A percentile compares a stretch with the other conserved stretches of the same genome.
These are phyloP conservation scores for Fragum sueziense DNA, from an alignment of 2,888 invertebrate species.

Conservation along the genomic window DNA sequence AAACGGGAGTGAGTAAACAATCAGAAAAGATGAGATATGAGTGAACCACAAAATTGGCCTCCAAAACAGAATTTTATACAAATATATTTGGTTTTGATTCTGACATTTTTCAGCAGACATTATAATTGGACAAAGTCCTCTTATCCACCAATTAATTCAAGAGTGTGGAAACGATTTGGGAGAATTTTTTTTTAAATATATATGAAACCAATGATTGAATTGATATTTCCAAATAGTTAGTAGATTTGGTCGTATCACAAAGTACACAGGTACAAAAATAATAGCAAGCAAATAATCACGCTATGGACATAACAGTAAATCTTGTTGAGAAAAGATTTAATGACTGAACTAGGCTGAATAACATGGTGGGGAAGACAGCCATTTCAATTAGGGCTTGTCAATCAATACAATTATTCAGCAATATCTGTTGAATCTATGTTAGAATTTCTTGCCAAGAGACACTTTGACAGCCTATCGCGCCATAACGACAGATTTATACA, in stretches of 20 bases:
- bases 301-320: conserved; percentile 6
- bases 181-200: too few species aligned
- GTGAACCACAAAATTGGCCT: too few species aligned
- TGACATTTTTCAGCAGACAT: too few species aligned
- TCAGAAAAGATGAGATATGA: too few species aligned
- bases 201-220: too few species aligned
- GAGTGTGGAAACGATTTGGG: too few species aligned
- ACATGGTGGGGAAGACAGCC: conserved; percentile 31
- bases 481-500: conserved; percentile 47
- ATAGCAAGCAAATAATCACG: background rate
- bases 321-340: conserved; percentile 13
- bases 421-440: conserved; percentile 36
- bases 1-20: too few species aligned
- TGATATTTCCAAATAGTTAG: too few species aligned
- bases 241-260: background rate
- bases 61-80: too few species aligned
- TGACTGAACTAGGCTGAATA: background rate
- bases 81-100: too few species aligned
- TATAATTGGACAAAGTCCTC: too few species aligned
- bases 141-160: too few species aligned
- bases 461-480: conserved; percentile 47
- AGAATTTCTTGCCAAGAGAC: conserved; percentile 41
- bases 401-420: conserved; percentile 44
- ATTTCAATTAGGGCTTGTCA: conserved; percentile 51
- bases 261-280: background rate